These are phyloP conservation scores for Falcaria lacertinaria DNA, from an alignment of 2,888 invertebrate genomes.

Conservation along the genomic window DNA sequence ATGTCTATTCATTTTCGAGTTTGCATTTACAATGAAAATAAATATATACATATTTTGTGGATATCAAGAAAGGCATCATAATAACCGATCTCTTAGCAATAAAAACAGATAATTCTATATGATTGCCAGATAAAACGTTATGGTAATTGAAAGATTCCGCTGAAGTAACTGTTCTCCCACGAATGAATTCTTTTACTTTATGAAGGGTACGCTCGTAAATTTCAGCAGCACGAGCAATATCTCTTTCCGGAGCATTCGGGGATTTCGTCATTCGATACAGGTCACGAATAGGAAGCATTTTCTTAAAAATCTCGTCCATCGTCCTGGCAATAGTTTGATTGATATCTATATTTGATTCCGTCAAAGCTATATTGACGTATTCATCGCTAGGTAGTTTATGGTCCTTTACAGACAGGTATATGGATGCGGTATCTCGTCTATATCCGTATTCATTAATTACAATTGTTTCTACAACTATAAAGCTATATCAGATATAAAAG, in stretches of 20 bases:
- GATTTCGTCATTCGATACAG: slow-evolving; percentile 89
- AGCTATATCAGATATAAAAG: too few species aligned
- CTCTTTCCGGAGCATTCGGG: slow-evolving; percentile 91
- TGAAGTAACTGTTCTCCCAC: slow-evolving; percentile 83
- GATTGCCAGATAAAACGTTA: slow-evolving; percentile 89
- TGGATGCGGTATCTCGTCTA: slow-evolving; percentile 88
- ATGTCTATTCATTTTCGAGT: too few species aligned
- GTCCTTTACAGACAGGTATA: slow-evolving; percentile 86
- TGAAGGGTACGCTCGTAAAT: slow-evolving; percentile 95
- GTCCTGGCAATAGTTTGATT: slow-evolving; percentile 94
- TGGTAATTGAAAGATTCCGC: slow-evolving; percentile 88
- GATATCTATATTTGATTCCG: slow-evolving; percentile 90
- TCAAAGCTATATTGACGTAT: slow-evolving; percentile 89
- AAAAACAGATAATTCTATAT: slow-evolving; percentile 90
- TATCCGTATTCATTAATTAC: too few species aligned
- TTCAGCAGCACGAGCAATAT: slow-evolving; percentile 95
- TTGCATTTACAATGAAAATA: too few species aligned
- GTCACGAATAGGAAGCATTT: slow-evolving; percentile 80
- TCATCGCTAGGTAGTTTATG: slow-evolving; percentile 80
- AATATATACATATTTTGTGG: too few species aligned
- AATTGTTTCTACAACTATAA: too few species aligned
- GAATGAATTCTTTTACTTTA: slow-evolving; percentile 90
- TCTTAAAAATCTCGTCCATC: slow-evolving; percentile 85
- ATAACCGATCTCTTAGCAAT: too few species aligned
- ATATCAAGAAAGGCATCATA: too few species aligned